phyloP scores from a whole-genome alignment of 2,888 invertebrate species.

The Dasypolia templi region DNA sequence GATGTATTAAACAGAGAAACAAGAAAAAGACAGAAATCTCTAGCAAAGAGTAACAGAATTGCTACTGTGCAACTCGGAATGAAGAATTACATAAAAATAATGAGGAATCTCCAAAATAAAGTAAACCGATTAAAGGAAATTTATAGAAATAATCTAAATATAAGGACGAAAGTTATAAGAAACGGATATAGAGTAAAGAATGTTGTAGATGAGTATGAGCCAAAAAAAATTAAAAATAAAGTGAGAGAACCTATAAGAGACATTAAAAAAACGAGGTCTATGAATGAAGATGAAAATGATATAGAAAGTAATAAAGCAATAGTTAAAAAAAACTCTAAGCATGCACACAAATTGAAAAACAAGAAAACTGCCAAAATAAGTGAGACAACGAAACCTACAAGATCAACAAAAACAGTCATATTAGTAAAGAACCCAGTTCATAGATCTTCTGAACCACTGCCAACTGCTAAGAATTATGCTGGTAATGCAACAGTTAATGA shows the following conservation, averaged over 20 bases:
- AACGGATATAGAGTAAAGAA: neutral
- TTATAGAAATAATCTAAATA: neutral
- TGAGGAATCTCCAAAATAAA: neutral
- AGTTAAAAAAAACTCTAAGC: neutral
- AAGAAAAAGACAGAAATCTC: neutral
- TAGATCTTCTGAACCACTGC: neutral
- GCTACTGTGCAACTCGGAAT: neutral
- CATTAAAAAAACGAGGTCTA: too few relatives aligned
- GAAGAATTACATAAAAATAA: neutral
- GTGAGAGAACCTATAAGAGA: neutral
- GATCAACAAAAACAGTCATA: neutral
- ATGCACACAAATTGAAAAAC: neutral
- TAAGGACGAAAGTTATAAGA: neutral
- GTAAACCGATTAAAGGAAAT: neutral
- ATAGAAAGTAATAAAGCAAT: neutral
- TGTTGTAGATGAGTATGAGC: neutral
- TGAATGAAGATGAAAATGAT: neutral
- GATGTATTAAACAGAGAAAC: slow-evolving; percentile 4
- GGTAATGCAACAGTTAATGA: neutral
- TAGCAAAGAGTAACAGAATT: neutral
- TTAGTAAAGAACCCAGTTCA: too few relatives aligned
- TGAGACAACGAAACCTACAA: neutral
- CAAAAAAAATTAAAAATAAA: too few relatives aligned
- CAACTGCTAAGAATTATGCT: neutral
- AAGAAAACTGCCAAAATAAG: neutral